phyloP scores from a whole-genome alignment of 2,888 invertebrate genomes.

The Gibbula magus region DNA sequence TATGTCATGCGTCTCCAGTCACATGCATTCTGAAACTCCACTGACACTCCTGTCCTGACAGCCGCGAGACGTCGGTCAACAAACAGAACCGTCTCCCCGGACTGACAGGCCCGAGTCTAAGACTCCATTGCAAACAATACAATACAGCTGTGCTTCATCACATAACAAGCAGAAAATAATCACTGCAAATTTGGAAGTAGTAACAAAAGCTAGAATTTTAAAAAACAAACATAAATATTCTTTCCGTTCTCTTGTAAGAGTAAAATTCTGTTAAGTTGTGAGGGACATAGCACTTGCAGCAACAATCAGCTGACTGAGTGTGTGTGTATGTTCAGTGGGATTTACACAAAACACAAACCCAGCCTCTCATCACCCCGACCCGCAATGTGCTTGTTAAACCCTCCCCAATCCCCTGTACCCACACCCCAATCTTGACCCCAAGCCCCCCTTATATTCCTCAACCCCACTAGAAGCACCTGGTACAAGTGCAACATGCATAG shows the following conservation, averaged over 20 bases:
- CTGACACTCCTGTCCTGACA: too few relatives aligned
- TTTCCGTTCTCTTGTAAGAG: background rate
- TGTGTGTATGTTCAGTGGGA: background rate
- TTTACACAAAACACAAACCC: background rate
- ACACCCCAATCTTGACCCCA: background rate
- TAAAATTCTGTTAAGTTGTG: background rate
- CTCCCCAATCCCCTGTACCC: background rate
- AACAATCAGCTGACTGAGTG: background rate
- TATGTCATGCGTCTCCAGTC: too few relatives aligned
- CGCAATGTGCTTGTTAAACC: background rate
- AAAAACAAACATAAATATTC: slow-evolving; percentile 16
- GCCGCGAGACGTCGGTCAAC: too few relatives aligned
- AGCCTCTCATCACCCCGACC: background rate
- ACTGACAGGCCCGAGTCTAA: too few relatives aligned
- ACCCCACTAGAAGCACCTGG: background rate
- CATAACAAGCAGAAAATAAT: slow-evolving; percentile 4
- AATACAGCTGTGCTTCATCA: slow-evolving; percentile 7
- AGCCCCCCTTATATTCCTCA: background rate
- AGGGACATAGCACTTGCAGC: slow-evolving; percentile 17
- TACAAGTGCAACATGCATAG: slow-evolving; percentile 14
- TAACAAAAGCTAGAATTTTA: slow-evolving; percentile 2
- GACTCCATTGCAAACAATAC: background rate
- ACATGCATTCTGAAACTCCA: too few relatives aligned
- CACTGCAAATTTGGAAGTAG: slow-evolving; percentile 12
- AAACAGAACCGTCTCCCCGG: too few relatives aligned